These are phyloP conservation scores for Proteles cristata DNA, from an alignment of 2,113 vertebrate species.

Conservation along the genomic window DNA sequence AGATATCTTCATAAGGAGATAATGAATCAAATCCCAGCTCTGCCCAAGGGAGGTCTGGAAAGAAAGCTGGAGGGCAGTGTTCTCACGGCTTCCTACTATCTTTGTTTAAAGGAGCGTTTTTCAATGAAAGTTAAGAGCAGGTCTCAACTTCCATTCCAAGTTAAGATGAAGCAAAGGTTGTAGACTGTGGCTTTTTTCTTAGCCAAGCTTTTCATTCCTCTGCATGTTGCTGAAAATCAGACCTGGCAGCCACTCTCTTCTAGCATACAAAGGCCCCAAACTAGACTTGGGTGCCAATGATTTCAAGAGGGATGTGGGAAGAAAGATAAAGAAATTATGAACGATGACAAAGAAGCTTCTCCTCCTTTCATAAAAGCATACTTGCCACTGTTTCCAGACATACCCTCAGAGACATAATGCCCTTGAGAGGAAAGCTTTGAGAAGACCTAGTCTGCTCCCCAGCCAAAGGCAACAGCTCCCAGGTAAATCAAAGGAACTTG, in stretches of 20 bases:
- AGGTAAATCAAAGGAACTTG: not conserved
- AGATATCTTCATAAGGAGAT: not conserved
- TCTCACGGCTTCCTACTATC: not conserved
- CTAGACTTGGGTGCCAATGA: conserved; percentile 63
- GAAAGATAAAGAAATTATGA: conserved; percentile 40
- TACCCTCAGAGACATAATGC: not conserved
- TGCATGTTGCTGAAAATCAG: conserved; percentile 72
- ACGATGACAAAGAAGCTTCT: not conserved
- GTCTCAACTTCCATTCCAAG: conserved; percentile 66
- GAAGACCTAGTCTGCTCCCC: not conserved
- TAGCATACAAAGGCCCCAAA: conserved; percentile 53
- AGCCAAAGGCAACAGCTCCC: not conserved
- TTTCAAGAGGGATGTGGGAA: conserved; percentile 71
- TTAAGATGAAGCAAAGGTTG: conserved; percentile 64
- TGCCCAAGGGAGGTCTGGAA: not conserved
- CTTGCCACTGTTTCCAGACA: not conserved
- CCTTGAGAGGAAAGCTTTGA: not conserved
- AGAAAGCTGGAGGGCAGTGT: not conserved
- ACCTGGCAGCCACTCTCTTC: conserved; percentile 73
- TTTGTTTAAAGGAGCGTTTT: conserved; percentile 63
- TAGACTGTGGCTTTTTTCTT: conserved; percentile 57
- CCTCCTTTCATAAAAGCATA: not conserved
- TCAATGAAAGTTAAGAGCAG: conserved; percentile 56
- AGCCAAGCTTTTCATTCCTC: conserved; percentile 76
- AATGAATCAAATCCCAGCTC: not conserved